Evolutionary conservation across 1,140 invertebrate species (phyloP), one percentile per base, ranked within the genome.

Genomic region (Adoxophyes honmai): DNA sequence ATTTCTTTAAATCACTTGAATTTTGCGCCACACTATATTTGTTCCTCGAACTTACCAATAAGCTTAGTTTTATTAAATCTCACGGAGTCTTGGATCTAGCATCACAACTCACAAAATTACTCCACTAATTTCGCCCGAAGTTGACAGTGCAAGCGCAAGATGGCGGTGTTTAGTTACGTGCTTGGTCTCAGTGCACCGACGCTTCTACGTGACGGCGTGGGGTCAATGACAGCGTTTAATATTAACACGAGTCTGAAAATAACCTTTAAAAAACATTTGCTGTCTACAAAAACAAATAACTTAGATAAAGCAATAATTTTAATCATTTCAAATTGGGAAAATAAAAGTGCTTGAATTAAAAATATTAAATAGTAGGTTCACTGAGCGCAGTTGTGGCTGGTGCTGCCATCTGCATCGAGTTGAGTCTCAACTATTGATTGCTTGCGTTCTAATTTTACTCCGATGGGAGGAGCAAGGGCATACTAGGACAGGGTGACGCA

Each of bases 81-180:
- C 42, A n/a, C 21, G n/a, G 16, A 48, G 16, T 48, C 42, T 28
- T 48, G 42, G 11, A 48, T 48, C 28, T 48, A 48, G 21, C 42
- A 48, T 74, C 65, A 66, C 60, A 60, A 64, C 59, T 62, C 63
- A 75, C 67, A 75, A 79, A 77, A 78, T 79, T 81, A 73, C 73
- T 76, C 51, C 66, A 84, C 73, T 58, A 64, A 76, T 78, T 70
- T 70, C 62, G 64, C 69, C 73, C 66, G 64, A 68, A 85, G 72
- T 86, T 88, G 82, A 79, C 75, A 81, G 57, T 57, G 60, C 13
- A 58, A 51, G 73, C 80, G 80, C 68, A 86, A 88, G 85, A 88
- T 88, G 85, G 84, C 84, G 82, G 79, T 82, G 72, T 78, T 71
- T 34, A 34, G 34, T 28, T 28, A 28, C 21, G 21, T 28, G 21